Base-by-base conservation (phyloP, 1,140 invertebrate genomes). In the Cotesia chilonis region DNA sequence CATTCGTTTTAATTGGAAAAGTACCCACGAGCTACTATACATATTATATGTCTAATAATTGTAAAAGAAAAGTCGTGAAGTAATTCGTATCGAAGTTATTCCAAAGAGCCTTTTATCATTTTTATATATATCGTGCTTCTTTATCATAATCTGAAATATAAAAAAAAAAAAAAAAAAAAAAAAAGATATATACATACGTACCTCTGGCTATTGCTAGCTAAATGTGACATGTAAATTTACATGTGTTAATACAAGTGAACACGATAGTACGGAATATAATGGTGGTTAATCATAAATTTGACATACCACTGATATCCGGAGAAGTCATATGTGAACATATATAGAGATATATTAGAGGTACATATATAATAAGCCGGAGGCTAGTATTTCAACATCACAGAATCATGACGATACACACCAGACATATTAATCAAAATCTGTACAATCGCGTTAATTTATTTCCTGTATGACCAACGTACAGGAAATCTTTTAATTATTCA, bases 241-340 rank as follows among this genome's bases (percentile, higher is more conserved):
- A 28, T 1, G 28, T 28, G 28, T 68, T 47, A 9, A 55, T 60
- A 72, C 57, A 61, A 67, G 60, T 35, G 60, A 68, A 72, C 71
- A 67, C 36, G 70, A 72, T 72, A 71, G n/a, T 47, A 47, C 3
- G 41, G 64, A 17, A 63, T 14, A 57, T 71, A 72, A 72, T 66
- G 70, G 52, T 64, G 54, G 70, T 57, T 72, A 72, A 72, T 72
- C 61, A 66, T 17, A 20, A 72, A 55, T 72, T 72, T 66, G 63
- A 71, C 35, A 17, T 71, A 52, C 59, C 36, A 17, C 28, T 55
- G 14, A 66, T 71, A 71, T 65, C 54, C 70, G 28, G 12, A 37
- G 61, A 20, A 71, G 51, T 55, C 70, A 71, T 71, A 36, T 41
- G 20, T 66, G 54, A 37, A 54, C 41, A 65, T 65, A 66, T 66